These are phyloP conservation scores for Cotesia congregata DNA, from an alignment of 2,888 invertebrate species.

Conservation along the genomic window DNA sequence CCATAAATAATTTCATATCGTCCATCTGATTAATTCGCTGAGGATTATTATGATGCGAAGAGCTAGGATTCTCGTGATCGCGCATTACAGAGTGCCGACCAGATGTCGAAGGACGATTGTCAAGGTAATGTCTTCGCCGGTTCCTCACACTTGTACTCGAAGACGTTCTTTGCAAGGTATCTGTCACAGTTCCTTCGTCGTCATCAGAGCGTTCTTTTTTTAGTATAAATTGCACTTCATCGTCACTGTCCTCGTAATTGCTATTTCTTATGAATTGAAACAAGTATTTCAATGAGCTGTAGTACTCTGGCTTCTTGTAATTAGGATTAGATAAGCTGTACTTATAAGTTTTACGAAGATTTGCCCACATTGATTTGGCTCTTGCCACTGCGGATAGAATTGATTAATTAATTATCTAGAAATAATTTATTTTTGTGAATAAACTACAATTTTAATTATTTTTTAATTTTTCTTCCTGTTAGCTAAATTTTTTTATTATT, in stretches of 20 bases:
- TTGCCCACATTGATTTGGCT: background rate
- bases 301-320: background rate
- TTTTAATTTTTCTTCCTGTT: too few species aligned
- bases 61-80: background rate
- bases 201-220: background rate
- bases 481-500: too few species aligned
- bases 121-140: background rate
- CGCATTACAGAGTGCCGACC: background rate
- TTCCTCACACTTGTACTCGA: background rate
- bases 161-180: background rate
- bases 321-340: background rate
- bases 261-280: background rate
- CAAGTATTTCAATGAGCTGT: background rate
- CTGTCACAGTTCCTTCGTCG: background rate
- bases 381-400: background rate
- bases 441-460: too few species aligned
- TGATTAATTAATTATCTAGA: background rate
- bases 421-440: background rate
- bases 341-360: background rate
- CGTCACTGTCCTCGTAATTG: background rate
- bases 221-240: background rate
- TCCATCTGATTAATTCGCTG: background rate
- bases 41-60: background rate
- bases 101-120: background rate
- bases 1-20: background rate